Conservation (phyloP, 2,113 vertebrate genomes). For the Pleuronectes platessa region DNA sequence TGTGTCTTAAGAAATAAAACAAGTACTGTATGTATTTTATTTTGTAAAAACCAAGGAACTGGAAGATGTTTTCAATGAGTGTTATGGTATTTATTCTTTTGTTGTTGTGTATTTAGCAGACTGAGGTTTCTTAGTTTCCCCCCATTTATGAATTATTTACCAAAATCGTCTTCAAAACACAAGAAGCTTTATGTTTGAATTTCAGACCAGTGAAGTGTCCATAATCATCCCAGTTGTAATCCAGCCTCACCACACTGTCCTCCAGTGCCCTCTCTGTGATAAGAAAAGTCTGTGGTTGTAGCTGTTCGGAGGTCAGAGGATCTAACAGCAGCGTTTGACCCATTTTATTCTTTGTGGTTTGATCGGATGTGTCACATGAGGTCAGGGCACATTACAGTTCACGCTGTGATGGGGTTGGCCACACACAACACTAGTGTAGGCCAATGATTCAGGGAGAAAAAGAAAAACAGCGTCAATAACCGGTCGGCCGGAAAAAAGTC, state of each 20-base stretch:
- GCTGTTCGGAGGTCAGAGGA: not conserved
- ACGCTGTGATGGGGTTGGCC: not conserved
- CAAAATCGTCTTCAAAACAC: constrained; percentile 35
- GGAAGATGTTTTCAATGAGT: constrained; percentile 49
- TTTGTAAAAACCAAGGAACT: constrained; percentile 62
- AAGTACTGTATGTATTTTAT: constrained; percentile 66
- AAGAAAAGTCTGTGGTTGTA: not conserved
- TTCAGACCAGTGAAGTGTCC: not conserved
- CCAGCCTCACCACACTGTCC: not conserved
- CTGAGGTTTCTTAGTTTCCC: constrained; percentile 24
- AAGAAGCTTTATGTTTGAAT: constrained; percentile 41
- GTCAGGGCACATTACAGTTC: not conserved
- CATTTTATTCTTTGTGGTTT: not conserved
- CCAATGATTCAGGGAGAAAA: not conserved
- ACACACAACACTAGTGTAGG: not conserved
- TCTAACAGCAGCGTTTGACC: not conserved
- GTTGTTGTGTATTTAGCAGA: constrained; percentile 52
- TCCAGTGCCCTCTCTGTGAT: not conserved
- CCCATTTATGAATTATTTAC: constrained; percentile 25
- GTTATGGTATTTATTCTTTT: constrained; percentile 72
- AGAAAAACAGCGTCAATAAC: not conserved
- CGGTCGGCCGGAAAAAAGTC: constrained; percentile 5
- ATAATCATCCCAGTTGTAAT: not conserved
- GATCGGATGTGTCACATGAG: not conserved
- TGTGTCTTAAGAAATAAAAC: constrained; percentile 53